These are phyloP conservation scores for Pinctada fucata DNA, from an alignment of 2,888 invertebrate species.

Conservation along the genomic window DNA sequence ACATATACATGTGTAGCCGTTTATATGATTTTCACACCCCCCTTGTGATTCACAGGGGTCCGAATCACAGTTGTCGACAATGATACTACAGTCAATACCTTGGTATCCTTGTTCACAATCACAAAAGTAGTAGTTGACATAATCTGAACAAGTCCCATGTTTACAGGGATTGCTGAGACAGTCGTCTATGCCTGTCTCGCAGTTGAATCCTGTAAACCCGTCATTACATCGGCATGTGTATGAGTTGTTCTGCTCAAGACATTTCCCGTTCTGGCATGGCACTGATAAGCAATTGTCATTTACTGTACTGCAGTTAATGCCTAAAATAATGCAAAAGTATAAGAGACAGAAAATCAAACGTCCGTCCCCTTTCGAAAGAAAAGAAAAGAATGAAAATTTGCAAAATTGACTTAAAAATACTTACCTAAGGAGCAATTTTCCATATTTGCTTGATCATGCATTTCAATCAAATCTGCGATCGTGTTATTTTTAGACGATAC, in stretches of 20 bases:
- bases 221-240: not conserved
- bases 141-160: conserved; percentile 12
- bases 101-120: conserved; percentile 3
- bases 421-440: too few species aligned
- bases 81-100: conserved; percentile 46
- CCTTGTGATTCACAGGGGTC: conserved; percentile 51
- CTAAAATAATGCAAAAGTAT: too few species aligned
- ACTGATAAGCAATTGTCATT: too few species aligned
- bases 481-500: too few species aligned
- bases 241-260: not conserved
- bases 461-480: too few species aligned
- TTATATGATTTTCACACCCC: conserved; percentile 3
- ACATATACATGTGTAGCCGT: conserved; percentile 11
- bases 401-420: too few species aligned
- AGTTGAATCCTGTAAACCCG: conserved; percentile 33
- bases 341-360: too few species aligned
- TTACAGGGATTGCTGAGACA: conserved; percentile 8
- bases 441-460: too few species aligned
- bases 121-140: conserved; percentile 6
- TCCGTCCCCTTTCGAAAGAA: too few species aligned
- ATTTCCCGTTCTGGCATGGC: not conserved
- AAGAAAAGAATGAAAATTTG: too few species aligned
- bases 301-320: too few species aligned
- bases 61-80: conserved; percentile 66
- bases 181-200: conserved; percentile 15